Evolutionary conservation across 2,888 invertebrate species (phyloP).

Genomic region (Rhagonycha fulva): DNA sequence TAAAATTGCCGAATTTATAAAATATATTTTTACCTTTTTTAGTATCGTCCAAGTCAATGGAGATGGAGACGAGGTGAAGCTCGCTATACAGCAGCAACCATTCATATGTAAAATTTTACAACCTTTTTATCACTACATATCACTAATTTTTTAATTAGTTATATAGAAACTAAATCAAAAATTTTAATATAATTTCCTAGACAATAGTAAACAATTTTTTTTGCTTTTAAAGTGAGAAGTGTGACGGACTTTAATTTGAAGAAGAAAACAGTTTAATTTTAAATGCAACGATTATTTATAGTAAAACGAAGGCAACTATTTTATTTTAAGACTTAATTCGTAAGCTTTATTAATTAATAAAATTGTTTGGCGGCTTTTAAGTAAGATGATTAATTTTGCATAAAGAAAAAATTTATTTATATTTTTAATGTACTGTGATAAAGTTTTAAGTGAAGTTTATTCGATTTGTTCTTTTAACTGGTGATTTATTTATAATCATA

Average conservation of each 20-base stretch:
- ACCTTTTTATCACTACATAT: not conserved
- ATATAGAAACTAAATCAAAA: constrained; percentile 35
- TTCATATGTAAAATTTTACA: constrained; percentile 76
- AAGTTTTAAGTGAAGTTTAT: not conserved
- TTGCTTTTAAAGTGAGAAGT: not conserved
- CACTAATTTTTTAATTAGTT: constrained; percentile 7
- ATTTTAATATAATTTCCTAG: constrained; percentile 16
- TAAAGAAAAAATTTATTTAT: not conserved
- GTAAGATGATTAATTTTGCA: not conserved
- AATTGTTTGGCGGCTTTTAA: not conserved
- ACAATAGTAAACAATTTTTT: not conserved
- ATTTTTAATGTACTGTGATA: not conserved
- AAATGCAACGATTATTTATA: not conserved
- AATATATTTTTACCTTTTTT: constrained; percentile 44
- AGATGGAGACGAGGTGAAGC: constrained; percentile 90
- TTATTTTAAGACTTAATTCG: not conserved
- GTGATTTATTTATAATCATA: not conserved
- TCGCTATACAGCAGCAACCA: constrained; percentile 91
- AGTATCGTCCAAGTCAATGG: constrained; percentile 97
- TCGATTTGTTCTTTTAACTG: not conserved
- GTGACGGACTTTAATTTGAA: constrained; percentile 8
- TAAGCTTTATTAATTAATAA: not conserved
- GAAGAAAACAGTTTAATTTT: not conserved
- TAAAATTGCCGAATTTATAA: not conserved
- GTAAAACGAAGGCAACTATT: not conserved